Base-by-base conservation (phyloP, 2,888 invertebrate genomes). In the Geophilus truncorum region DNA sequence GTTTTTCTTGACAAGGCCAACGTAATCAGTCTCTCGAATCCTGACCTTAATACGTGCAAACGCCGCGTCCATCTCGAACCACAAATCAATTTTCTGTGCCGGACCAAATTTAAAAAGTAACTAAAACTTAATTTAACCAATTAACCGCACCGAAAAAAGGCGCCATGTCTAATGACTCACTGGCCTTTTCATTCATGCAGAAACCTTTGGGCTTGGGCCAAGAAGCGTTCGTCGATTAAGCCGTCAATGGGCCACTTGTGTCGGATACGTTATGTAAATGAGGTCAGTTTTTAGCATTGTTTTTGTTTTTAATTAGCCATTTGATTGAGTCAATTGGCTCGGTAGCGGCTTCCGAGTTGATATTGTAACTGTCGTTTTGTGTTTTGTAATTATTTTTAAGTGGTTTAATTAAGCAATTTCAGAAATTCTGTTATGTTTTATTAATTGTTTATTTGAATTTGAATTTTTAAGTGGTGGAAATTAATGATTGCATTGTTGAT, bases 11-110 rank as follows among this genome's bases (percentile, higher is more conserved):
- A 70, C 70, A 70, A 70, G 70, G 70, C 25, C 70, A 70, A 70
- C 70, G 28, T 28, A 70, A 70, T 70, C 70, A 70, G 70, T 70
- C 70, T 70, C 28, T 70, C 28, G 70, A 10, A 70, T 70, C 70
- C 70, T 70, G 70, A 70, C 70, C 70, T 70, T 70, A 70, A 70
- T 70, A 70, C 70, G 70, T 70, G 70, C 70, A 70, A 70, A 70
- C 70, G 28, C 70, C n/a, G n/a, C n/a, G n/a, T n/a, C n/a, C n/a
- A n/a, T n/a, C n/a, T n/a, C 21, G 21, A 10, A 12, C 28, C 70
- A 70, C 70, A 70, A 70, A 70, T 70, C 70, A 70, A 70, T 70
- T 70, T n/a, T n/a, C n/a, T 25, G 25, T n/a, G 7, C 51, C 51
- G 0, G 3, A 18, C 5, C 18, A 1, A n/a, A 51, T 18, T 51